Percentiles rank a stretch among this genome's conserved stretches.
phyloP scores from a whole-genome alignment of 2,888 invertebrate species.

The Elysia crispata region DNA sequence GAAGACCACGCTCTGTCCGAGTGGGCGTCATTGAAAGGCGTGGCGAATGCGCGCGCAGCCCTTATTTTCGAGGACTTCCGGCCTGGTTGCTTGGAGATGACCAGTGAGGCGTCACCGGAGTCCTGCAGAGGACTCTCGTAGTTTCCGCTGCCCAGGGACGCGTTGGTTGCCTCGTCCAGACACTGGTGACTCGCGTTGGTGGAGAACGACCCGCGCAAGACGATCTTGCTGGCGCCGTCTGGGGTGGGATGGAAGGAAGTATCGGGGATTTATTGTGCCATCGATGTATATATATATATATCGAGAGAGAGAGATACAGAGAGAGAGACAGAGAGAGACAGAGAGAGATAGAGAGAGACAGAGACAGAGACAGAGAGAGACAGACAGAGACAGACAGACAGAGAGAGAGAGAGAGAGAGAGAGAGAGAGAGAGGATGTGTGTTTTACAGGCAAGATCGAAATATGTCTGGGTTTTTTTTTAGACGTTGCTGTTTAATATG shows the following conservation, averaged over 20 bases:
- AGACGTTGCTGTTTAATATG: too few species aligned
- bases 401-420: background rate
- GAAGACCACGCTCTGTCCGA: slow-evolving; percentile 68
- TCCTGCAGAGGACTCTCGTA: slow-evolving; percentile 23
- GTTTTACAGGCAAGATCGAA: too few species aligned
- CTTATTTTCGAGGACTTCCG: slow-evolving; percentile 18
- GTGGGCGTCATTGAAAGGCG: slow-evolving; percentile 67
- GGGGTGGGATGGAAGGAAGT: slow-evolving; percentile 16
- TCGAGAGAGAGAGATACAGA: too few species aligned
- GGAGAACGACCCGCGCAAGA: slow-evolving; percentile 33
- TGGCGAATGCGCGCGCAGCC: slow-evolving; percentile 53
- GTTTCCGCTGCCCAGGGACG: slow-evolving; percentile 20
- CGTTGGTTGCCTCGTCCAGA: slow-evolving; percentile 29
- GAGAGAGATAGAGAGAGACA: too few species aligned
- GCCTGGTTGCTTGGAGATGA: slow-evolving; percentile 45
- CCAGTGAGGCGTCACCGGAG: slow-evolving; percentile 38
- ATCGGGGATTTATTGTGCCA: background rate
- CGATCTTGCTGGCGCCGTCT: slow-evolving; percentile 38
- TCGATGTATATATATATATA: too few species aligned
- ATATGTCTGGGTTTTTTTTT: too few species aligned
- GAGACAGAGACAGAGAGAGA: background rate
- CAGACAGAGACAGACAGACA: background rate
- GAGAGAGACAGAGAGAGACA: too few species aligned
- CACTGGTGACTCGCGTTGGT: slow-evolving; percentile 3
- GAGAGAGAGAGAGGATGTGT: too few species aligned